Evolutionary conservation across 1,140 invertebrate species (phyloP), one percentile per base, ranked within the genome.

Genomic region (Diachasmimorpha longicaudata): DNA sequence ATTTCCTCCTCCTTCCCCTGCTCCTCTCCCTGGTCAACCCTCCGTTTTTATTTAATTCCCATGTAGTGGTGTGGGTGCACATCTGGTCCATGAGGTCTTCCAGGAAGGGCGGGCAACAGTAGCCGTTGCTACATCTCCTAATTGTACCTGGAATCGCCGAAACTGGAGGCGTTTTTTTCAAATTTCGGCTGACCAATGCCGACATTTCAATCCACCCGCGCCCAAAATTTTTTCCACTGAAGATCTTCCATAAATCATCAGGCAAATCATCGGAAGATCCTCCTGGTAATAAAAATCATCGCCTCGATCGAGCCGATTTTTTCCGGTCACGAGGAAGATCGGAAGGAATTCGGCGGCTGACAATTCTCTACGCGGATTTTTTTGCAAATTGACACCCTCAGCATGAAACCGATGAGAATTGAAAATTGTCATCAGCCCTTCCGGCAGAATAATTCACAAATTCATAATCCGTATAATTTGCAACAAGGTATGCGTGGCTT

Each of bases 101-200:
- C 31, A 52, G n/a, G 31, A 55, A 63, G 16, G 13, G 13, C 36
- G 25, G 4, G 63, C 19, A 63, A 71, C 55, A 73, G 72, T 73
- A 73, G 72, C 36, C 58, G n/a, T 37, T n/a, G 36, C 10, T 37
- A 37, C 2, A 72, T 58, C 48, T 55, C 42, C 16, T 73, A 73
- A 73, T 73, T 73, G 37, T 73, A 73, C 72, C 72, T 67, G 37
- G 72, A 73, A 73, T 66, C 25, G 36, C 42, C 19, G n/a, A 68
- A 71, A 71, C 42, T 71, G 44, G 44, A 8, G 70, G 25, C n/a
- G 14, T n/a, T 37, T 55, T 11, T n/a, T 58, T 16, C 31, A 10
- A n/a, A 13, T 36, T 36, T 58, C n/a, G n/a, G n/a, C n/a, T n/a
- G n/a, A n/a, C n/a, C n/a, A n/a, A n/a, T n/a, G n/a, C n/a, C n/a